Base-by-base conservation (phyloP, 1,140 invertebrate genomes). In the Pomacea maculata region DNA sequence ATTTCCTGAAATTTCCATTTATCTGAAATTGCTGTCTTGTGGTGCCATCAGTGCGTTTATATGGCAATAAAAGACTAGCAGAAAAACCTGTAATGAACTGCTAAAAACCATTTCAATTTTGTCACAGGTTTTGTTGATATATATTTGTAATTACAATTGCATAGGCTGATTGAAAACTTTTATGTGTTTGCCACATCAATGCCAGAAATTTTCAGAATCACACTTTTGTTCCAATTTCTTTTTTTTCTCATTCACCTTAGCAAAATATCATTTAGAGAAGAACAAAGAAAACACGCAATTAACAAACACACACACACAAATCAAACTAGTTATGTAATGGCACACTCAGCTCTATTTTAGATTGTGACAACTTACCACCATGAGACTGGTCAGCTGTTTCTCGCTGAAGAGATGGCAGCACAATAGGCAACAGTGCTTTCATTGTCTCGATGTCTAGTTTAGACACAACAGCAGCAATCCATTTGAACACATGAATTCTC, bases 401-500 rank as follows among this genome's bases (percentile, higher is more conserved):
- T 71, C 95, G 92, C 9, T 94, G 93, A 4, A 96, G 86, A 4
- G 94, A 93, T 52, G 93, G 92, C 80, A 96, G 89, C 10, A 95
- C 89, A 75, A 93, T 90, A 78, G 91, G 91, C 19, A 94, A 85
- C 73, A 94, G 83, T 2, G 91, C 87, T 4, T 90, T 85, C 10
- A 96, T 83, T 63, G 90, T 88, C 1, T 94, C 92, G 34, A 92
- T 82, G 10, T 92, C 92, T 25, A 95, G 88, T 61, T 93, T 92
- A 6, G 93, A 89, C 15, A 92, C 86, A n/a, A 95, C 83, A 10
- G 94, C 94, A 52, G 94, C 95, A 25, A 95, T 93, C 89, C 94
- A 95, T 83, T 95, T 94, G 78, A 95, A 95, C 52, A 94, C 91
- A 75, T 93, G 92, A 25, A 90, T 93, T 80, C 95, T 91, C 94